Conservation (phyloP, 2,888 invertebrate species). For the Adelphocoris suturalis region DNA sequence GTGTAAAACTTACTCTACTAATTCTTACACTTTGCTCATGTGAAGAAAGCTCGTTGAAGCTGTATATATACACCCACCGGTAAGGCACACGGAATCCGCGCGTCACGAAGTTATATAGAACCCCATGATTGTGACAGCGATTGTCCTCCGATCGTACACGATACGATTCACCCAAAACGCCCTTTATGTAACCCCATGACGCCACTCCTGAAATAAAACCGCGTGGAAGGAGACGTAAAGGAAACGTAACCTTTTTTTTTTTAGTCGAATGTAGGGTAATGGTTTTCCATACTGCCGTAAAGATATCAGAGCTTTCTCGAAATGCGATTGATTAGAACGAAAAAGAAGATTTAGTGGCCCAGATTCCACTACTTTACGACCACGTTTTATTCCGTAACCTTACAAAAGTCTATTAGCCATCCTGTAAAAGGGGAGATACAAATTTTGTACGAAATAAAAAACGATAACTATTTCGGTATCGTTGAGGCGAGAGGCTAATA, state of each 20-base stretch:
- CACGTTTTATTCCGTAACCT: background rate
- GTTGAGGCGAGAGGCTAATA: no score
- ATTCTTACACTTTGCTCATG: background rate
- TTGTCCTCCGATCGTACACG: slow-evolving; percentile 25
- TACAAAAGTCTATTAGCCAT: background rate
- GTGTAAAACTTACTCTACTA: no score
- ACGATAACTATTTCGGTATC: no score
- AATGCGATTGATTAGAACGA: background rate
- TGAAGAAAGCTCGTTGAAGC: background rate
- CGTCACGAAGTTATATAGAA: slow-evolving; percentile 14
- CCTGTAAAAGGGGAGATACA: no score
- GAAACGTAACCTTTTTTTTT: slow-evolving; percentile 17
- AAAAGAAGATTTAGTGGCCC: background rate
- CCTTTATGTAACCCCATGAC: background rate
- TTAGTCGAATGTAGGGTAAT: slow-evolving; percentile 18
- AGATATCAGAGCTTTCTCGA: background rate
- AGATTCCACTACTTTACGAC: background rate
- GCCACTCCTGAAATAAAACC: background rate
- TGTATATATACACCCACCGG: background rate
- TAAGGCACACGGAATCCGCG: slow-evolving; percentile 8
- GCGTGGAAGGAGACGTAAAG: background rate
- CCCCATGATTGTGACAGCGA: slow-evolving; percentile 10
- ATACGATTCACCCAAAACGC: slow-evolving; percentile 14
- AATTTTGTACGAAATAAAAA: no score
- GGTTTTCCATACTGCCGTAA: slow-evolving; percentile 17